These are phyloP conservation scores for Megalurothrips usitatus DNA, from an alignment of 2,888 invertebrate genomes.

Conservation along the genomic window DNA sequence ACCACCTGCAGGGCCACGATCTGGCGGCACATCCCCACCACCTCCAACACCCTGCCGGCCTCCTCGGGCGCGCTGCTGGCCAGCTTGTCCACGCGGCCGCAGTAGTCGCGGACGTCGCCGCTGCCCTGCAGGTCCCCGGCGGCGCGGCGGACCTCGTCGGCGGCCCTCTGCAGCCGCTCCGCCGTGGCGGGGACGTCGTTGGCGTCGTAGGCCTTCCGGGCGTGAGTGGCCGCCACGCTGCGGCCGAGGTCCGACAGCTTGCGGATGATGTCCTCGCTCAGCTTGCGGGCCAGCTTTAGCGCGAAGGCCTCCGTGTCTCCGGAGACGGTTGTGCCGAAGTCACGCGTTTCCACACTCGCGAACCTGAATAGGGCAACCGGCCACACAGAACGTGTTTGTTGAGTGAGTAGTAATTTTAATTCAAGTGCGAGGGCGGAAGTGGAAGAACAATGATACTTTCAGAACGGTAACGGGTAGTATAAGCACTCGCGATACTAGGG, in stretches of 20 bases:
- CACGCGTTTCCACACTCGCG: background rate
- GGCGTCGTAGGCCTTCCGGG: background rate
- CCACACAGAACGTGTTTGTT: too few species aligned
- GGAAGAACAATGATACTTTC: too few species aligned
- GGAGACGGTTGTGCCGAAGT: background rate
- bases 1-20: background rate
- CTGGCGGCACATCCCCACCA: background rate
- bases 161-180: background rate
- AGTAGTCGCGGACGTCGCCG: background rate
- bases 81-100: background rate
- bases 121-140: background rate
- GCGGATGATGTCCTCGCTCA: background rate
- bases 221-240: background rate
- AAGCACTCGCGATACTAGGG: too few species aligned
- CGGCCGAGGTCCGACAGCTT: background rate
- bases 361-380: too few species aligned
- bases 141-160: background rate
- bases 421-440: too few species aligned
- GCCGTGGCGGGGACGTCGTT: background rate
- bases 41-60: background rate
- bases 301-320: background rate
- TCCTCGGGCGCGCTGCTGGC: background rate
- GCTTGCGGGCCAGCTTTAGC: background rate
- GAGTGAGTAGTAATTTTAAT: too few species aligned
- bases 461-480: too few species aligned